Evolutionary conservation across 1,140 invertebrate genomes (phyloP), one percentile per base, ranked within the genome.

Genomic region (Diorhabda elongata): DNA sequence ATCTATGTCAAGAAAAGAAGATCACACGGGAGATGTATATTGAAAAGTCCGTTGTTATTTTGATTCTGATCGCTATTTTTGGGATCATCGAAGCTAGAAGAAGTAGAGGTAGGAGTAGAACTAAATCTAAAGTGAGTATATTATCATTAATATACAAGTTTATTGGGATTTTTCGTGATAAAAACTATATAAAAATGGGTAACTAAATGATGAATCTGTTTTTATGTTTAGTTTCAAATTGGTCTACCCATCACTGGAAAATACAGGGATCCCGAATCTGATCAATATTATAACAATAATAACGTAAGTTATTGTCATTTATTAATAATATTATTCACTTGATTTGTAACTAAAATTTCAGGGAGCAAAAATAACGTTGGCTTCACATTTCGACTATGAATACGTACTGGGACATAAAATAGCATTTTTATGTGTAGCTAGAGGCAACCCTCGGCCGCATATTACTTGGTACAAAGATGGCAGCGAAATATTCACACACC

Each of bases 401-500:
- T 97, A 96, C 82, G 91, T 93, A 45, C 79, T 97, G 71, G 95
- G 95, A 4, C 94, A 96, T 81, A 97, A 96, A 83, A 95, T 97
- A 64, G 91, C 91, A 2, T 96, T 97, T 76, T 82, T 96, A 11
- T 97, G 95, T 79, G 90, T 93, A 9, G 94, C 94, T 2, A 89
- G 89, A 77, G 94, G 94, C 9, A 88, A 87, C 69, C 94, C 94
- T 3, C 83, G 92, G 59, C 93, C 93, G 0, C 91, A 93, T 45
- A 94, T 96, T 56, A 95, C 93, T 5, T 96, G 94, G 94, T 95
- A 93, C 78, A 96, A 96, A 81, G 94, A 96, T 82, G 93, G 93
- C 6, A 88, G 90, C 11, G 94, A 96, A 81, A 90, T 97, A 74
- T 94, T 93, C 72, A 88, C 90, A 11, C 94, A 96, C 84, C 86